Evolutionary conservation across 2,797 vertebrate species (phyloP).

Genomic region (Bucorvus abyssinicus): DNA sequence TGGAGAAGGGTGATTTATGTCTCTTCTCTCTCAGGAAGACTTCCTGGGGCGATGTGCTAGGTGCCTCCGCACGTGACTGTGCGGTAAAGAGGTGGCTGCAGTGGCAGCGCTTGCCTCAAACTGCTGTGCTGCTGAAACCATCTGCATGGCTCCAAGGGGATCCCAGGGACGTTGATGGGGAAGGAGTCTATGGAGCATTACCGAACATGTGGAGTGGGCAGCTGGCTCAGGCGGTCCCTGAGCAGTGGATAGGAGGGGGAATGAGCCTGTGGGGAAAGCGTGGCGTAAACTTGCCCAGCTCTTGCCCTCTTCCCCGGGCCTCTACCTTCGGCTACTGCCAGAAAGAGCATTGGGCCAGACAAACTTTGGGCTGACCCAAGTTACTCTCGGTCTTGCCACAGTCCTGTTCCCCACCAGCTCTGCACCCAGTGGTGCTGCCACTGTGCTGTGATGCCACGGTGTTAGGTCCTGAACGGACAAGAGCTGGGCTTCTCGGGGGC

Average conservation of each 20-base stretch:
- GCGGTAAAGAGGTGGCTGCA: not conserved
- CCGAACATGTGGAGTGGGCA: rapidly evolving
- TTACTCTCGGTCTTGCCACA: not conserved
- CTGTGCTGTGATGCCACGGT: not conserved
- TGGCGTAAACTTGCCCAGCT: not conserved
- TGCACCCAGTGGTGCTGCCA: rapidly evolving
- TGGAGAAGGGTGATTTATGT: not conserved
- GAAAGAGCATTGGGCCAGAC: not conserved
- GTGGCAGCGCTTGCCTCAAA: rapidly evolving
- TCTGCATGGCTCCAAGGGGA: not conserved
- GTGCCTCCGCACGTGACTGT: not conserved
- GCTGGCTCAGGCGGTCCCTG: not conserved
- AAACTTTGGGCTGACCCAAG: not conserved
- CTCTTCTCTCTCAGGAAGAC: not conserved
- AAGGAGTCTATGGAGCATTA: not conserved
- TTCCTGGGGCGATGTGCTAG: not conserved
- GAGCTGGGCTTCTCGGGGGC: rapidly evolving
- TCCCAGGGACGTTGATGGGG: rapidly evolving
- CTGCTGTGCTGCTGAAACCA: not conserved
- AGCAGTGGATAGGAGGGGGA: not conserved
- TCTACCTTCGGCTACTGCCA: not conserved
- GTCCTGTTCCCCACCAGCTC: not conserved
- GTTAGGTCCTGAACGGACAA: rapidly evolving
- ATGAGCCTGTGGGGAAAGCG: not conserved
- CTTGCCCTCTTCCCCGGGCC: not conserved